Base-by-base conservation (phyloP, 2,113 vertebrate species). In the Rutilus rutilus region DNA sequence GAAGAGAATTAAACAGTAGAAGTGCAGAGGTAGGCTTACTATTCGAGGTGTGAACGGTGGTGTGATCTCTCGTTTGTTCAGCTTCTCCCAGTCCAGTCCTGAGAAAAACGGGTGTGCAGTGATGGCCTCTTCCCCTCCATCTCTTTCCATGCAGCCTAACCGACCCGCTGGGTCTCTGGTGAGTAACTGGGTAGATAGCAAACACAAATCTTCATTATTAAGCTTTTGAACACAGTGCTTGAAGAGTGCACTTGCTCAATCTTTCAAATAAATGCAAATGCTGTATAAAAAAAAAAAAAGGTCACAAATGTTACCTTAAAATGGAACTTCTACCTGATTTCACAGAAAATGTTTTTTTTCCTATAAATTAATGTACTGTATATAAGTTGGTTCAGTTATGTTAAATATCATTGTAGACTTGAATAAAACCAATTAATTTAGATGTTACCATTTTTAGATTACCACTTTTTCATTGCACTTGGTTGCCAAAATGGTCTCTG, bases 1-100 rank as follows among this genome's bases (percentile, higher is more conserved):
- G 6, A 9, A 19, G 15, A 19, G 30, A 33, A 67, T 67, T 4
- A 59, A 85, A 78, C 42, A 57, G 54, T 23, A 23, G 71, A 86
- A 39, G 12, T 27, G 52, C 19, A 5, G 30, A 50, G 6, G 17
- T 64, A 59, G 33, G 90, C 95, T 92, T 96, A 99, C 98, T 15
- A 99, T 99, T 88, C 97, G 94, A 86, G 98, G 98, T 86, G 96
- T 96, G 95, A 98, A 99, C 0, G 98, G 97, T 0, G 98, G 96
- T 87, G 97, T 96, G 67, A 99, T 88, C 86, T 96, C 96, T 86
- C 96, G 95, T 74, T 91, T 94, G 91, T 97, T 96, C 59, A 99
- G 94, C 82, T 96, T 95, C 76, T 97, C 94, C 98, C 98, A 99
- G 88, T 99, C 94, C 2, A 99, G 94, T 79, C 93, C 93, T n/a